These are phyloP conservation scores for Sinodicranocentrus sp. DNA, from an alignment of 2,888 invertebrate species.

Conservation along the genomic window DNA sequence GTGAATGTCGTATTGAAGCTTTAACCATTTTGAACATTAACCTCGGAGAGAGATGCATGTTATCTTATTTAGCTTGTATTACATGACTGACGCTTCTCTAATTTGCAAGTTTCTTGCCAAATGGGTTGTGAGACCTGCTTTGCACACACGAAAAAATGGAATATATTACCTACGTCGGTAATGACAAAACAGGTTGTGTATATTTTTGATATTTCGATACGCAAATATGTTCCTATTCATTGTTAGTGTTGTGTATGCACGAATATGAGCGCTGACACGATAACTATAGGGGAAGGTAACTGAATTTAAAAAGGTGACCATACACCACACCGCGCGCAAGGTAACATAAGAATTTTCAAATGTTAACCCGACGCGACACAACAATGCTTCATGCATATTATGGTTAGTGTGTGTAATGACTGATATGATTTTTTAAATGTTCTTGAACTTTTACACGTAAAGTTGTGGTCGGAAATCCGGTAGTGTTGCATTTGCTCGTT, in stretches of 20 bases:
- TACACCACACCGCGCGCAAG: neutral
- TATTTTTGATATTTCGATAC: neutral
- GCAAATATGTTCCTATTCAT: no score
- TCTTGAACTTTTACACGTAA: conserved; percentile 33
- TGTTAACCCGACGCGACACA: neutral
- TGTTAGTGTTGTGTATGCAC: no score
- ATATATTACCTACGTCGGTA: conserved; percentile 2
- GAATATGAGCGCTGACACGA: neutral
- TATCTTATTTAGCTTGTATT: conserved; percentile 4
- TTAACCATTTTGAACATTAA: conserved; percentile 27
- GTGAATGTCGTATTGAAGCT: neutral
- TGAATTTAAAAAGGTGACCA: conserved; percentile 1
- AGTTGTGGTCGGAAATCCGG: neutral
- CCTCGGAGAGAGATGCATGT: conserved; percentile 21
- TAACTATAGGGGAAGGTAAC: neutral
- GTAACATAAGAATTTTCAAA: neutral
- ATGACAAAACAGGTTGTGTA: neutral
- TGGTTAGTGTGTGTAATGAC: neutral
- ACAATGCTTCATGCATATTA: neutral
- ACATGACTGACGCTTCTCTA: neutral
- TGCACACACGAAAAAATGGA: neutral
- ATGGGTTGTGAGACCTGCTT: neutral
- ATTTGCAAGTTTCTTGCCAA: no score
- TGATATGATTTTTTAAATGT: conserved; percentile 47
- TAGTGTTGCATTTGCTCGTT: no score